These are phyloP conservation scores for Deilephila elpenor DNA, from an alignment of 2,888 invertebrate genomes.

Conservation along the genomic window DNA sequence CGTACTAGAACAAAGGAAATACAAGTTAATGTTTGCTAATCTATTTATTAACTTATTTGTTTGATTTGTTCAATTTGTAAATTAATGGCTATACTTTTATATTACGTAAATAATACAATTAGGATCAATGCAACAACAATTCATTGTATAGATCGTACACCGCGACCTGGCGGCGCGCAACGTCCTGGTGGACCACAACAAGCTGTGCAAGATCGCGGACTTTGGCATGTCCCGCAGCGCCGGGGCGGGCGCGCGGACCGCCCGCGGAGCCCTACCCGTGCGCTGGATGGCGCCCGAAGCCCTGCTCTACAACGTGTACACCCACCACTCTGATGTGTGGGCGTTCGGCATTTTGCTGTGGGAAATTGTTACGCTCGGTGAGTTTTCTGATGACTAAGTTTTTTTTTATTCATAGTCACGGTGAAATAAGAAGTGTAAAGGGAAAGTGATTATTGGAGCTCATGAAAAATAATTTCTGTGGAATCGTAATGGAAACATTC, in stretches of 20 bases:
- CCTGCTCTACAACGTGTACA: slow-evolving; percentile 90
- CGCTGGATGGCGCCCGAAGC: slow-evolving; percentile 96
- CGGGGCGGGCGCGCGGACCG: slow-evolving; percentile 70
- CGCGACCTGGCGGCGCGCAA: slow-evolving; percentile 93
- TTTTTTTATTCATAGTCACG: too few relatives aligned
- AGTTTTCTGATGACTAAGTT: slow-evolving; percentile 33
- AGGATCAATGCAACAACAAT: background rate
- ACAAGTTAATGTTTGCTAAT: too few relatives aligned
- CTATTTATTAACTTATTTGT: too few relatives aligned
- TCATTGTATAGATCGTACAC: slow-evolving; percentile 89
- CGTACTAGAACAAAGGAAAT: too few relatives aligned
- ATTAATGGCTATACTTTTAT: too few relatives aligned
- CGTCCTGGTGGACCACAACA: slow-evolving; percentile 92
- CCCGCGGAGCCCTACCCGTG: slow-evolving; percentile 87
- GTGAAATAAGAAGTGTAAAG: too few relatives aligned
- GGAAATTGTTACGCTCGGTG: slow-evolving; percentile 94
- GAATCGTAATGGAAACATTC: too few relatives aligned
- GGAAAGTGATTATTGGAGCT: too few relatives aligned
- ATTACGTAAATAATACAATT: too few relatives aligned
- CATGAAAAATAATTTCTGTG: too few relatives aligned
- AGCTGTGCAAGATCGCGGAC: slow-evolving; percentile 94
- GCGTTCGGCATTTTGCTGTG: slow-evolving; percentile 94
- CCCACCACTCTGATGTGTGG: slow-evolving; percentile 94
- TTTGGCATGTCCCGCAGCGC: slow-evolving; percentile 93
- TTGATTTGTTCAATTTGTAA: too few relatives aligned